Conservation (phyloP, 2,888 invertebrate species). For the Hemaris fuciformis region DNA sequence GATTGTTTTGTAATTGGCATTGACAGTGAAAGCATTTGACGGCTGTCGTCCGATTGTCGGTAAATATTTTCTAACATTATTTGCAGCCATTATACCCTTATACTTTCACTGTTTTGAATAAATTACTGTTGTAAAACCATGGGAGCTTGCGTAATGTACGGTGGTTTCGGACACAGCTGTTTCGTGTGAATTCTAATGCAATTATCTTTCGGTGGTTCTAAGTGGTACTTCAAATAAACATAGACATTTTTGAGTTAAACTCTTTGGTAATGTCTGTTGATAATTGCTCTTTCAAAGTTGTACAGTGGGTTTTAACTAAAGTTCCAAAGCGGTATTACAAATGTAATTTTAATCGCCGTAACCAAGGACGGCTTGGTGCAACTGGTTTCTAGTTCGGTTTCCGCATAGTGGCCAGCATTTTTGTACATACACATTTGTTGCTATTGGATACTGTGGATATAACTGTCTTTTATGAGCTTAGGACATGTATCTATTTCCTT, state of each 20-base stretch:
- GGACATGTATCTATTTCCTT: too few relatives aligned
- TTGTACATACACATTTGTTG: neutral
- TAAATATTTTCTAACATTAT: conserved; percentile 54
- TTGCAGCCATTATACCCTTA: conserved; percentile 33
- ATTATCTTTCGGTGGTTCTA: neutral
- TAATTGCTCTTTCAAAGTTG: neutral
- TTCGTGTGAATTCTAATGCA: neutral
- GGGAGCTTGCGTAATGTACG: conserved; percentile 18
- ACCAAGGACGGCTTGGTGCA: conserved; percentile 2
- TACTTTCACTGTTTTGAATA: conserved; percentile 49
- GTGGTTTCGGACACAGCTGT: conserved; percentile 13
- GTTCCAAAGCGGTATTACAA: neutral
- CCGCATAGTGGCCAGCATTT: neutral
- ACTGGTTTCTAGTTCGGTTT: neutral
- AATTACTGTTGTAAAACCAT: conserved; percentile 23
- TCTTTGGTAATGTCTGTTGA: neutral
- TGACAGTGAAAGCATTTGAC: conserved; percentile 65
- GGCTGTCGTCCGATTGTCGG: conserved; percentile 44
- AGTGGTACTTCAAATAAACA: neutral
- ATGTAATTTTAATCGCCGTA: neutral
- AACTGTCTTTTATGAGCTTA: too few relatives aligned
- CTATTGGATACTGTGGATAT: neutral
- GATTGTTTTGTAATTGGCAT: conserved; percentile 60
- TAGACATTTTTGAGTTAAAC: neutral
- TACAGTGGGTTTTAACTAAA: neutral